A percentile compares a stretch with the other conserved stretches of the same genome.
Conservation (phyloP, 2,113 vertebrate genomes). For the Pungitius pungitius region DNA sequence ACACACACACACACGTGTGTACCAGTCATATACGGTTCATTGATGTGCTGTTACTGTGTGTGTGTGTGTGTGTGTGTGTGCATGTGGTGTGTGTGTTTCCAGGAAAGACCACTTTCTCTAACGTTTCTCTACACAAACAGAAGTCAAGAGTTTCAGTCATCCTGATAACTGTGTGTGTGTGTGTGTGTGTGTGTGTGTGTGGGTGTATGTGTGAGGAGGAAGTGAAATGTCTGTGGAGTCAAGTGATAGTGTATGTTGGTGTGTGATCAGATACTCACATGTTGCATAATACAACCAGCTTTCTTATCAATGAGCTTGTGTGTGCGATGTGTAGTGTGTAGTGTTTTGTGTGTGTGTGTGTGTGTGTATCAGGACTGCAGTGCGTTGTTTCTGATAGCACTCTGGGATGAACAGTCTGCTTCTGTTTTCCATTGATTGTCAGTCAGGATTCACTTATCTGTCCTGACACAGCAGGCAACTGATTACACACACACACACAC, state of each 20-base stretch:
- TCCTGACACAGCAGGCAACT: slow-evolving; percentile 46
- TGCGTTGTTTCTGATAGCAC: slow-evolving; percentile 49
- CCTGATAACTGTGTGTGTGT: slow-evolving; percentile 4
- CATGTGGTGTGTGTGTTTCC: too few relatives aligned
- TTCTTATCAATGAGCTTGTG: slow-evolving; percentile 35
- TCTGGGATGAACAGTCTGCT: slow-evolving; percentile 39
- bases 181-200: slow-evolving; percentile 8
- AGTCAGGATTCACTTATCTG: slow-evolving; percentile 63
- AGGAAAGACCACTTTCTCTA: slow-evolving; percentile 20
- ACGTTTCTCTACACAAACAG: slow-evolving; percentile 32
- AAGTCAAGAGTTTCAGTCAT: slow-evolving; percentile 35
- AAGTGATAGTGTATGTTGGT: slow-evolving; percentile 46
- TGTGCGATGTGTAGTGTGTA: slow-evolving; percentile 6
- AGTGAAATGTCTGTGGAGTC: slow-evolving; percentile 34
- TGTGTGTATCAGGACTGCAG: slow-evolving; percentile 9
- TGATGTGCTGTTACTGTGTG: background rate
- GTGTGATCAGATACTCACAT: slow-evolving; percentile 18
- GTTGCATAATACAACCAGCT: background rate
- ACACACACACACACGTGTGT: background rate
- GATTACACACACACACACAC: slow-evolving; percentile 16
- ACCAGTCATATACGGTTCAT: background rate
- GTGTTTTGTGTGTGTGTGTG: slow-evolving; percentile 10
- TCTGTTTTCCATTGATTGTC: slow-evolving; percentile 60
- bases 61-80: too few relatives aligned
- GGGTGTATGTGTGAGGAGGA: slow-evolving; percentile 24